Conservation (phyloP, 2,113 vertebrate species). For the Cygnus atratus region DNA sequence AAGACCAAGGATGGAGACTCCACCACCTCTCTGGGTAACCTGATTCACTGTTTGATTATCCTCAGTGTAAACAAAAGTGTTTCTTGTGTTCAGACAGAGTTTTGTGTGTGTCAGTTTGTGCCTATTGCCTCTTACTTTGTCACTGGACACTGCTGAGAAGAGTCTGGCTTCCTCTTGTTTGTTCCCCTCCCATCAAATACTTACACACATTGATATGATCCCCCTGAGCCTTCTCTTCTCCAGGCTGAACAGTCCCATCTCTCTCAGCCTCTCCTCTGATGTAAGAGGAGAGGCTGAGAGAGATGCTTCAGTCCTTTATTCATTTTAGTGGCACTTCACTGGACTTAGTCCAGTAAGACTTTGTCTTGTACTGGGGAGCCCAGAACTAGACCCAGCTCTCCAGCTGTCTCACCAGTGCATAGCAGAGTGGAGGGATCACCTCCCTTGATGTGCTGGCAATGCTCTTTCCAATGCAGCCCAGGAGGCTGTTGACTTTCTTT, state of each 20-base stretch:
- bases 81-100: not conserved
- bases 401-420: not conserved
- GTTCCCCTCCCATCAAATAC: not conserved
- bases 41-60: not conserved
- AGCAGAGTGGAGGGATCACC: not conserved
- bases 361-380: not conserved
- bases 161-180: not conserved
- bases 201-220: not conserved
- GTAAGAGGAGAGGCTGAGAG: not conserved
- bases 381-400: not conserved
- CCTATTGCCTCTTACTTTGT: not conserved
- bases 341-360: not conserved
- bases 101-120: not conserved
- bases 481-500: not conserved
- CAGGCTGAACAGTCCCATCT: not conserved
- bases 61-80: not conserved
- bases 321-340: not conserved
- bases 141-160: not conserved
- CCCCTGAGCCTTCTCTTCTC: not conserved
- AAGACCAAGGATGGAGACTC: not conserved
- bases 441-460: not conserved
- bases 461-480: not conserved
- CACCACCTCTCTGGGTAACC: not conserved
- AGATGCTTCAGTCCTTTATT: not conserved
- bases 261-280: not conserved